Conservation (phyloP, 2,113 vertebrate species). For the Pedetes capensis region DNA sequence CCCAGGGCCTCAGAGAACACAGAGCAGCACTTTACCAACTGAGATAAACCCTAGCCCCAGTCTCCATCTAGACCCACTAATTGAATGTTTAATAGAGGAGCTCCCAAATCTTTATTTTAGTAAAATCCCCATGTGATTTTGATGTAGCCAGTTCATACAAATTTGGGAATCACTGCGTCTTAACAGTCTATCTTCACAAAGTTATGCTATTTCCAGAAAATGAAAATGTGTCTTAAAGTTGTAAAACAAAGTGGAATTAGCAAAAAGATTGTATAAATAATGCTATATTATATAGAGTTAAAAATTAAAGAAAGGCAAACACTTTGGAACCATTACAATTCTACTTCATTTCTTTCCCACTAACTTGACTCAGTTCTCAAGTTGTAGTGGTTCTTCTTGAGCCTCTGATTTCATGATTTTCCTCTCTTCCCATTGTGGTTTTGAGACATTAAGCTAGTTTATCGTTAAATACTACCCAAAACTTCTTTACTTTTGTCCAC, state of each 20-base stretch:
- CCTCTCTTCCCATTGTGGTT: background rate
- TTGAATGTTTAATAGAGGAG: background rate
- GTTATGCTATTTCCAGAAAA: background rate
- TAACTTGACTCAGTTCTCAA: background rate
- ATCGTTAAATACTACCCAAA: background rate
- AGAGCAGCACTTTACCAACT: no score
- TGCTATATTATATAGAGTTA: background rate
- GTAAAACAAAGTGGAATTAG: background rate
- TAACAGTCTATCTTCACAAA: background rate
- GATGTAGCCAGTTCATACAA: background rate
- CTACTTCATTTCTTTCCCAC: background rate
- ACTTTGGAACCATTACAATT: background rate
- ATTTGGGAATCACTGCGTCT: background rate
- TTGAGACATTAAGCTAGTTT: background rate
- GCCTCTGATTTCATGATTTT: background rate
- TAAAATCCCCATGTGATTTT: background rate
- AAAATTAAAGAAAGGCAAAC: constrained; percentile 18
- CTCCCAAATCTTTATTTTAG: background rate
- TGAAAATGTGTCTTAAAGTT: background rate
- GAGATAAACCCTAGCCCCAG: no score
- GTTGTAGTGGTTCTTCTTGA: background rate
- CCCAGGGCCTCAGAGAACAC: no score
- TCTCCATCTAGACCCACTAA: background rate
- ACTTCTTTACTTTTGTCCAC: background rate
- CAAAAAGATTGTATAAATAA: background rate